Base-by-base conservation (phyloP, 2,797 vertebrate species). In the Anguilla megastoma region DNA sequence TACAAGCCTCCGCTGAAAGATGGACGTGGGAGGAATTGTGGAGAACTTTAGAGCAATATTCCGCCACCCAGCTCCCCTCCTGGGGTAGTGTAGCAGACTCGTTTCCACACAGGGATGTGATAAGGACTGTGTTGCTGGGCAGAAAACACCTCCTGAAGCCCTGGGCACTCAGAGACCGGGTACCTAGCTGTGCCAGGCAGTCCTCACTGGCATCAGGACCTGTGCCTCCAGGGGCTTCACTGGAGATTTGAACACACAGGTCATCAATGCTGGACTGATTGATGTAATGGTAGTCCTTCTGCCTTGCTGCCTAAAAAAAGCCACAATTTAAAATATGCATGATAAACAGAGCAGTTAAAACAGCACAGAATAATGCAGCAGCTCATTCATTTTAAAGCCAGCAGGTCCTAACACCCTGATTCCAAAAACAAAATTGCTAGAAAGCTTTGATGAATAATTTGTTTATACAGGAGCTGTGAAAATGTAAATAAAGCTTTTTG, bases 121-220 rank as follows among this genome's bases (percentile, higher is more conserved):
- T 93, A 88, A 97, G 94, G 24, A 94, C 91, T 0, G 96, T 95
- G 90, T 91, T 93, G 86, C 97, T 98, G 76, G 97, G 97, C 88
- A 97, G 93, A 90, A 98, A 97, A 91, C 97, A 98, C 86, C 94
- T 95, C 93, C 97, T 96, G 91, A 98, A 97, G 14, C 94, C 93
- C 54, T 95, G 93, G 50, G 96, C 96, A 80, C 92, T 97, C 60
- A 97, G 92, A 9, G 95, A 94, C 56, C 94, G 91, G 90, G 94
- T 92, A 69, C 93, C 95, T 60, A 97, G 91, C 86, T 94, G 94
- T 16, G 93, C 88, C 3, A 96, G 93, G 89, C 97, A 98, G 89
- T 91, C 90, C 9, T 96, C 94, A 14, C 88, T 91, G 0, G 93
- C 88, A 0, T 89, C 94, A 6, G 92, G 91, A 85, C 86, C 86